Evolutionary conservation across 2,888 invertebrate genomes (phyloP).

Genomic region (Bruchidius siliquastri): DNA sequence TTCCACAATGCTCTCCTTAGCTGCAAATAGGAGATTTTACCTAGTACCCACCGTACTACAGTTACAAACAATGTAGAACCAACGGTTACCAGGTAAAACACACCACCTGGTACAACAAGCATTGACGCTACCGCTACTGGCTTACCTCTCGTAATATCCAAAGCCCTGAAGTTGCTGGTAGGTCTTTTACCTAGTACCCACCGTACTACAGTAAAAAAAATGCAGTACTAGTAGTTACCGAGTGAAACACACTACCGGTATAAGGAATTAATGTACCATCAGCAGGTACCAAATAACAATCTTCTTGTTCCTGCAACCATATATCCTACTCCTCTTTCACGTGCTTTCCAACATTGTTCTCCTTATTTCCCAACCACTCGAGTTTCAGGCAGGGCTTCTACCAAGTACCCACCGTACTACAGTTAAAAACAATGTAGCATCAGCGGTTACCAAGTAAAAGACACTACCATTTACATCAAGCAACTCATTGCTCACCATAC

Average conservation of each 20-base stretch:
- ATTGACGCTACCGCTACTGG: too few species aligned
- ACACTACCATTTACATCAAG: too few species aligned
- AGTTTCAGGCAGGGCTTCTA: too few species aligned
- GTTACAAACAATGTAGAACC: neutral
- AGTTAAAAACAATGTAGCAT: neutral
- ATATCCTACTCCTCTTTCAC: too few species aligned
- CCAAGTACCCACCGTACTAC: neutral
- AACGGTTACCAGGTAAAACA: neutral
- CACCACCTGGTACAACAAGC: neutral
- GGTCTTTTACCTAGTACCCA: neutral
- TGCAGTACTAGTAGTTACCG: neutral
- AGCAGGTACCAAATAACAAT: too few species aligned
- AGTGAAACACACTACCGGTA: neutral
- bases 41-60: neutral
- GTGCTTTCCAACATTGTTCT: too few species aligned
- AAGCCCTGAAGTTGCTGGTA: neutral
- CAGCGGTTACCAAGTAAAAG: neutral
- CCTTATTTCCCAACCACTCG: too few species aligned
- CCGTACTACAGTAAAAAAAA: neutral
- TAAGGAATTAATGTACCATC: too few species aligned
- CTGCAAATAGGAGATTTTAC: neutral
- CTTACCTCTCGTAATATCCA: too few species aligned
- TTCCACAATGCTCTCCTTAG: too few species aligned
- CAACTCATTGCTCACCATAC: conserved; percentile 2
- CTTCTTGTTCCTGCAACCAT: too few species aligned